phyloP scores from a whole-genome alignment of 1,140 invertebrate genomes.

The Eciton burchellii region DNA sequence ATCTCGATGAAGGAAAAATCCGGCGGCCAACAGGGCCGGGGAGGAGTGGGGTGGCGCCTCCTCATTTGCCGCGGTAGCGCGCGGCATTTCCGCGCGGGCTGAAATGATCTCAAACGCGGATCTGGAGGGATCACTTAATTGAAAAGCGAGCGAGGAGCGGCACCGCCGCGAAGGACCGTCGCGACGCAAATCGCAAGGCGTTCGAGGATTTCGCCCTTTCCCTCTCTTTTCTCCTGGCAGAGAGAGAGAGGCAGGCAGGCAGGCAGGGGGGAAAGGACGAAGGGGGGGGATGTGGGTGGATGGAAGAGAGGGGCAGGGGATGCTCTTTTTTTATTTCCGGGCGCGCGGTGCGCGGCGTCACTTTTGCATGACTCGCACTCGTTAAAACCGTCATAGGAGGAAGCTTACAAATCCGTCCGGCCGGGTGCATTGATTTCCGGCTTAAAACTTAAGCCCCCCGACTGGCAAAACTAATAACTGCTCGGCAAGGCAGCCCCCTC shows the following conservation, averaged over 20 bases:
- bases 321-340: constrained; percentile 47
- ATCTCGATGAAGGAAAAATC: constrained; percentile 5
- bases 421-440: constrained; percentile 75
- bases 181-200: constrained; percentile 40
- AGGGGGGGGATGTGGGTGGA: no score
- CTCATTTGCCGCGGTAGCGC: constrained; percentile 3
- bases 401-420: constrained; percentile 74
- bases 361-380: constrained; percentile 73
- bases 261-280: no score
- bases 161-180: no score
- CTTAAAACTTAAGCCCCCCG: constrained; percentile 74
- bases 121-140: constrained; percentile 46
- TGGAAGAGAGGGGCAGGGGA: no score
- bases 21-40: no score
- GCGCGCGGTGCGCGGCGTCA: constrained; percentile 61
- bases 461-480: constrained; percentile 76
- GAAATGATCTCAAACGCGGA: background rate
- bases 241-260: no score
- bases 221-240: no score
- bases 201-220: constrained; percentile 45
- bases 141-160: constrained; percentile 37
- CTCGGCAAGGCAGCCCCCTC: constrained; percentile 64
- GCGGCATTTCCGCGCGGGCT: background rate
- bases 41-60: background rate
- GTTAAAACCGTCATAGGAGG: constrained; percentile 75